Conservation (phyloP, 2,113 vertebrate genomes). For the Chloropsis cyanopogon region DNA sequence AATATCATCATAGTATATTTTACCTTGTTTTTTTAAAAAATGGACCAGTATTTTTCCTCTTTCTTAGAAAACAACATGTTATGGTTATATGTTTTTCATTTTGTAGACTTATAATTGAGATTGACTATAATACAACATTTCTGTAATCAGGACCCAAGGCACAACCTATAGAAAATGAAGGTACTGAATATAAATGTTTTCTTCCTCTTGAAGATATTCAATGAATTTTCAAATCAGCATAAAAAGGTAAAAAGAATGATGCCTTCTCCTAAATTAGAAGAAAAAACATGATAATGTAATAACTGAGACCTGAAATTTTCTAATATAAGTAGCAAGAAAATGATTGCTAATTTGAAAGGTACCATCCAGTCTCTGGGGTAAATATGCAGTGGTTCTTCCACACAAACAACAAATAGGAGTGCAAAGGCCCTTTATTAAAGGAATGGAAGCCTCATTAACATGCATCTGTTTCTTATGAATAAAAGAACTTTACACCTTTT, state of each 20-base stretch:
- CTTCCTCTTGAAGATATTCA: background rate
- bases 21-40: background rate
- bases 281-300: background rate
- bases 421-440: background rate
- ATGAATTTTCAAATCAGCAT: background rate
- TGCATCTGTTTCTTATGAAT: background rate
- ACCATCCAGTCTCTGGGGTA: background rate
- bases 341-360: background rate
- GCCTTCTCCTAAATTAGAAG: background rate
- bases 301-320: background rate
- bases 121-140: background rate
- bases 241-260: background rate
- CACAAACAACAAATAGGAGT: background rate
- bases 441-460: background rate
- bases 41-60: background rate
- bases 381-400: background rate
- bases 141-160: background rate
- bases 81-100: background rate
- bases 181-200: background rate
- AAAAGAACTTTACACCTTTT: background rate
- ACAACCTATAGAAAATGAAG: background rate
- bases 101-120: background rate
- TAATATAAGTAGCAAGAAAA: background rate
- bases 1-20: background rate
- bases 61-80: background rate